Evolutionary conservation across 2,888 invertebrate species (phyloP).

Genomic region (Melanophora roralis): DNA sequence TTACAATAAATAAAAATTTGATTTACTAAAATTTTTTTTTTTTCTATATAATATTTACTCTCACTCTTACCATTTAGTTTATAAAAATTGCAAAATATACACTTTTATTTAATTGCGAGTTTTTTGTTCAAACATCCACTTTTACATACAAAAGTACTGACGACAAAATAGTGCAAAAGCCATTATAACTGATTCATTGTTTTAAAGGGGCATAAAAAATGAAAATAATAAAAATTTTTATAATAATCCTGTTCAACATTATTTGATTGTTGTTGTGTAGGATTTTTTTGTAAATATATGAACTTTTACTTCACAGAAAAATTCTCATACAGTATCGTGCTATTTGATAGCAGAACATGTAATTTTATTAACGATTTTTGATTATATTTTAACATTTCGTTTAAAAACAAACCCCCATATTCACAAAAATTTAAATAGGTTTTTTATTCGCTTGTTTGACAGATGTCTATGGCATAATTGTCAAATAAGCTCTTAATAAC

Average conservation of each 20-base stretch:
- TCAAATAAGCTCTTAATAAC: no score
- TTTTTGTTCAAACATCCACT: slow-evolving; percentile 17
- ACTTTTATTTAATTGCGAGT: slow-evolving; percentile 50
- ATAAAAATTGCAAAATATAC: slow-evolving; percentile 24
- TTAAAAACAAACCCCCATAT: no score
- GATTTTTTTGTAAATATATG: neutral
- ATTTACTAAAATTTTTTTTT: no score
- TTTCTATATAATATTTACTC: no score
- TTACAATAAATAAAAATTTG: no score
- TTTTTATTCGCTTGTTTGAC: no score
- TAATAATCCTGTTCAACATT: neutral
- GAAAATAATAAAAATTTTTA: slow-evolving; percentile 50
- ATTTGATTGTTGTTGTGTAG: slow-evolving; percentile 11
- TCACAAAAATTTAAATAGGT: no score
- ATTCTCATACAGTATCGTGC: neutral
- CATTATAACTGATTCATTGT: slow-evolving; percentile 33
- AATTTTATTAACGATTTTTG: no score
- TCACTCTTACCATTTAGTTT: slow-evolving; percentile 35
- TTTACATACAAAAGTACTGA: neutral
- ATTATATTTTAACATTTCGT: no score
- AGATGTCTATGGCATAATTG: no score
- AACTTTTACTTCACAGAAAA: neutral
- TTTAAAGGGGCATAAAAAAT: no score
- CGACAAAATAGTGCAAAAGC: slow-evolving; percentile 18
- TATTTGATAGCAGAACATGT: no score